phyloP scores from a whole-genome alignment of 2,797 vertebrate species.

The Phataginus tricuspis region DNA sequence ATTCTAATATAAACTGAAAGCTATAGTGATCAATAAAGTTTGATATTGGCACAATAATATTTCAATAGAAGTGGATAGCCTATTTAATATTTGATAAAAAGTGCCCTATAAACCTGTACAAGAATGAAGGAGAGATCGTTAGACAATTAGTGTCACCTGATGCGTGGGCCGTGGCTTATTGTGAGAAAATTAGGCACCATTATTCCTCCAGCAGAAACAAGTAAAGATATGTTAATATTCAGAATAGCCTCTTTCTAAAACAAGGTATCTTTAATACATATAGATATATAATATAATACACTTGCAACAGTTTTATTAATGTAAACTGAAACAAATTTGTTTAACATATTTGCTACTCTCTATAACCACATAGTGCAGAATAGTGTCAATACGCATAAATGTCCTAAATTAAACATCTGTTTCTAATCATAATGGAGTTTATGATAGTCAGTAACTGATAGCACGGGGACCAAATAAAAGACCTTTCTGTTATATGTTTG shows the following conservation, averaged over 20 bases:
- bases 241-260: background rate
- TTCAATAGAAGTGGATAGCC: background rate
- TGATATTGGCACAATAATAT: background rate
- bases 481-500: background rate
- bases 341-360: background rate
- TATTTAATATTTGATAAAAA: constrained; percentile 3
- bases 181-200: background rate
- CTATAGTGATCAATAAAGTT: background rate
- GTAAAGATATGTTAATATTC: background rate
- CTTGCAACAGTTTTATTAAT: background rate
- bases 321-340: background rate
- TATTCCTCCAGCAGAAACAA: background rate
- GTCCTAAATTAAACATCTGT: background rate
- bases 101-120: background rate
- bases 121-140: background rate
- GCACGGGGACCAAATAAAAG: background rate
- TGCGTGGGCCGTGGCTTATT: background rate
- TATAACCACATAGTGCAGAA: background rate
- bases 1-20: background rate
- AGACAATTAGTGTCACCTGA: background rate
- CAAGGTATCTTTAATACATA: background rate
- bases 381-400: background rate
- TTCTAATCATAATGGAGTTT: background rate
- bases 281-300: background rate
- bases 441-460: background rate